Base-by-base conservation (phyloP, 2,797 vertebrate species). In the Staurois parvus region DNA sequence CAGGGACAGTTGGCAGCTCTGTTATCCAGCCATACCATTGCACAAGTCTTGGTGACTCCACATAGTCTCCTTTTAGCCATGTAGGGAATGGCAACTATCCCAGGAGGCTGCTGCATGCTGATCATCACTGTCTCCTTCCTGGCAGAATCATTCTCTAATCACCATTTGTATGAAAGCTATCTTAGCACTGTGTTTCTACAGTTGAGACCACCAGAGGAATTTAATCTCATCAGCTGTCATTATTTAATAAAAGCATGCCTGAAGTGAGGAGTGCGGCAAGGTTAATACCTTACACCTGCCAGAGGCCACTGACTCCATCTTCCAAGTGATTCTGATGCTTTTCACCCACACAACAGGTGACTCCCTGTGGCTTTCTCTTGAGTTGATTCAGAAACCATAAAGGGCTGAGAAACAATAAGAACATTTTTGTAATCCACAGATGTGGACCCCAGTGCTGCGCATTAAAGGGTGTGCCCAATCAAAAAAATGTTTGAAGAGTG, bases 181-280 rank as follows among this genome's bases (percentile, higher is more conserved):
- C 28, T 69, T 52, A 48, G 11, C 26, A 52, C 28, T 8, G 66
- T 2, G 40, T 66, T 68, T 32, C 77, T 79, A 66, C 64, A 79
- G 66, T 40, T 79, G 52, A 62, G 56, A 62, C 75, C 30, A 37
- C 32, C 29, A 66, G n/a, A 77, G 59, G 75, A 77, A 37, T 37
- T 62, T n/a, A 59, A 79, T 79, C 78, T 42, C 78, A 52, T 42
- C 78, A 79, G 66, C 78, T 69, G 78, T 79, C 78, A 79, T 79
- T 79, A 45, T 79, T 79, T 79, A 2, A 79, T 67, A 42, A 77
- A 77, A 77, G 37, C 30, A 62, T 37, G 75, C 32, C 26, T 62
- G 75, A 32, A 76, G 75, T 26, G 59, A 32, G 62, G 34, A 45
- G 52, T 24, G 11, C 52, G 9, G 40, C 66, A n/a, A 19, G 68